phyloP scores from a whole-genome alignment of 2,888 invertebrate species.

The Sisyra terminalis region DNA sequence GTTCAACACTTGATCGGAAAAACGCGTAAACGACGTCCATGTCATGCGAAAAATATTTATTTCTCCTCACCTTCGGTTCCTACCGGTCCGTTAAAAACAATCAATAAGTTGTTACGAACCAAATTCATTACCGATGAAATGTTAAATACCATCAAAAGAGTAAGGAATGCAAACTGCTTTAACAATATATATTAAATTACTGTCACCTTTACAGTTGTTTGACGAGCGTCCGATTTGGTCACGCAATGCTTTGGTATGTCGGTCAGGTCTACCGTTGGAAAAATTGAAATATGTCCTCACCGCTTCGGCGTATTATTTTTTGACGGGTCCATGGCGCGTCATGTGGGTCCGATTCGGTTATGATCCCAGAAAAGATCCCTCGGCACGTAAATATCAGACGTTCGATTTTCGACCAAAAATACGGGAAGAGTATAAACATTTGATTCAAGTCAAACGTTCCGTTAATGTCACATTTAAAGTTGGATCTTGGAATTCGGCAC shows the following conservation, averaged over 20 bases:
- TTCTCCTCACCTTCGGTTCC: conserved; percentile 47
- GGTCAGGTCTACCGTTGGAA: conserved; percentile 40
- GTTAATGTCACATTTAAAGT: no score
- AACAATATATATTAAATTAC: not conserved
- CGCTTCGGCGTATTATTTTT: conserved; percentile 68
- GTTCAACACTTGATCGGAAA: conserved; percentile 30
- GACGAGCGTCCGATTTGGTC: conserved; percentile 84
- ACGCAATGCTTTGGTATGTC: conserved; percentile 51
- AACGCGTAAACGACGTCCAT: conserved; percentile 33
- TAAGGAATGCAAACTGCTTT: conserved; percentile 11
- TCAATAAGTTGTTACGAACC: conserved; percentile 32
- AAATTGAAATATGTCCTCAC: conserved; percentile 67
- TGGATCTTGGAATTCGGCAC: not conserved
- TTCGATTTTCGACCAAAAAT: conserved; percentile 63
- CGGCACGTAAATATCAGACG: conserved; percentile 71
- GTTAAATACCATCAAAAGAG: conserved; percentile 16
- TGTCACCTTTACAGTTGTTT: conserved; percentile 43
- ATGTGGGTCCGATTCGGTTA: conserved; percentile 84
- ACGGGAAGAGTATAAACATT: no score
- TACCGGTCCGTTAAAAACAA: conserved; percentile 36
- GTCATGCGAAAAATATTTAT: conserved; percentile 41
- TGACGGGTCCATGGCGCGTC: conserved; percentile 83
- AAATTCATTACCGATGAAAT: conserved; percentile 22
- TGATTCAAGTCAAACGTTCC: no score
- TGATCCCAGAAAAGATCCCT: conserved; percentile 71